Evolutionary conservation across 2,113 vertebrate species (phyloP).

Genomic region (Chitala chitala): DNA sequence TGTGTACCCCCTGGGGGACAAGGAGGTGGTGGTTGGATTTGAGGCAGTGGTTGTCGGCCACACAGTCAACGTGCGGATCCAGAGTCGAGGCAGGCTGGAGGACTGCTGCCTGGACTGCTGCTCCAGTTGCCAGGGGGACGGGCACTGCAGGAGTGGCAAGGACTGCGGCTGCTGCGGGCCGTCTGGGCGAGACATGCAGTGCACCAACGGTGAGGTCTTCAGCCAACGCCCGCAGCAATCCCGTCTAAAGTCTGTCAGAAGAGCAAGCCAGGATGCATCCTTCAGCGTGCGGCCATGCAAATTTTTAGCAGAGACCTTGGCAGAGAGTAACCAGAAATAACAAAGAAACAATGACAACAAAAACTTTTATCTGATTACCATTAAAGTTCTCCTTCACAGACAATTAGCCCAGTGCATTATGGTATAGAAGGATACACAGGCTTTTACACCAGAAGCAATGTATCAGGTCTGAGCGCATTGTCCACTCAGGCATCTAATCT

Average conservation of each 20-base stretch:
- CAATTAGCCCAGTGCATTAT: neutral
- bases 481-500: conserved; percentile 8
- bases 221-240: neutral
- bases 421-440: neutral
- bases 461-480: neutral
- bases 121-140: conserved; percentile 46
- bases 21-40: conserved; percentile 82
- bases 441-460: neutral
- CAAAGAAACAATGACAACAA: conserved; percentile 4
- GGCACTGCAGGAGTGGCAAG: conserved; percentile 60
- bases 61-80: conserved; percentile 76
- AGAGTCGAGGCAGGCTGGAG: conserved; percentile 69
- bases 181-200: conserved; percentile 63
- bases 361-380: conserved; percentile 6
- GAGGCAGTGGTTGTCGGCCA: conserved; percentile 73
- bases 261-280: too few relatives aligned
- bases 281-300: neutral
- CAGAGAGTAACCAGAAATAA: neutral
- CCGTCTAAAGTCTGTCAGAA: neutral
- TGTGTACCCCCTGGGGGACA: conserved; percentile 86
- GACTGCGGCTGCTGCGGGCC: conserved; percentile 63
- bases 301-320: neutral
- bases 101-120: conserved; percentile 73
- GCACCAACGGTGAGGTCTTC: conserved; percentile 66
- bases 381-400: neutral